A percentile compares a stretch with the other conserved stretches of the same genome.
Evolutionary conservation across 2,797 vertebrate genomes (phyloP).

Genomic region (Alectoris magna): DNA sequence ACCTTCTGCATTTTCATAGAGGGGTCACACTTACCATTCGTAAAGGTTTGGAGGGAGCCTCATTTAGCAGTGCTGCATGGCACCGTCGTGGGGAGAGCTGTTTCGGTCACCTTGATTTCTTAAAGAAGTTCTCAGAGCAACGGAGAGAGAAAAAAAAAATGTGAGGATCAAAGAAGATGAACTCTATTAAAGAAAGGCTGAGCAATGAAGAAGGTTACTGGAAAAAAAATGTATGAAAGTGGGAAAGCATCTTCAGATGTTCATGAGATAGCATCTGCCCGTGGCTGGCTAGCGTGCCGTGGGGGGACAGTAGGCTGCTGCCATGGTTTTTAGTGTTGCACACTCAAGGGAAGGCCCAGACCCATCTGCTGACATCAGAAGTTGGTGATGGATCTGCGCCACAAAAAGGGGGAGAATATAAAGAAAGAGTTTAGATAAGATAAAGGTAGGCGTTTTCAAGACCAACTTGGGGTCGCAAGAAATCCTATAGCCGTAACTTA

Average conservation of each 20-base stretch:
- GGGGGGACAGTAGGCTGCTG: neutral
- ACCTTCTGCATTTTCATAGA: conserved; percentile 5
- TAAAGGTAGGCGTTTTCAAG: neutral
- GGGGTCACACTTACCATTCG: conserved; percentile 60
- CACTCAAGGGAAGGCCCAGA: neutral
- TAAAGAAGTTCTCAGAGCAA: conserved; percentile 51
- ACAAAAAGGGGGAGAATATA: neutral
- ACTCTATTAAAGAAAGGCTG: conserved; percentile 33
- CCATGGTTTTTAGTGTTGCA: neutral
- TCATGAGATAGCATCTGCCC: neutral
- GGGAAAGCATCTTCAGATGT: neutral
- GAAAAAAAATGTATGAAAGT: neutral
- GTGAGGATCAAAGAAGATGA: conserved; percentile 55
- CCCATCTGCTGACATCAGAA: neutral
- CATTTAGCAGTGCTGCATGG: neutral
- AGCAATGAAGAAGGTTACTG: conserved; percentile 57
- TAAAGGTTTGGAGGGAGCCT: conserved; percentile 18
- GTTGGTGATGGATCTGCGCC: neutral
- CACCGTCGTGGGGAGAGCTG: neutral
- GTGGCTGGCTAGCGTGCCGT: neutral
- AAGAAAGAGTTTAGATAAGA: neutral
- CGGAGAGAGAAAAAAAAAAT: conserved; percentile 1
- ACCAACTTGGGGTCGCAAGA: neutral
- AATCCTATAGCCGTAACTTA: neutral
- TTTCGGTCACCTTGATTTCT: conserved; percentile 18